These are phyloP conservation scores for Pyrgilauda ruficollis DNA, from an alignment of 2,113 vertebrate genomes.

Conservation along the genomic window DNA sequence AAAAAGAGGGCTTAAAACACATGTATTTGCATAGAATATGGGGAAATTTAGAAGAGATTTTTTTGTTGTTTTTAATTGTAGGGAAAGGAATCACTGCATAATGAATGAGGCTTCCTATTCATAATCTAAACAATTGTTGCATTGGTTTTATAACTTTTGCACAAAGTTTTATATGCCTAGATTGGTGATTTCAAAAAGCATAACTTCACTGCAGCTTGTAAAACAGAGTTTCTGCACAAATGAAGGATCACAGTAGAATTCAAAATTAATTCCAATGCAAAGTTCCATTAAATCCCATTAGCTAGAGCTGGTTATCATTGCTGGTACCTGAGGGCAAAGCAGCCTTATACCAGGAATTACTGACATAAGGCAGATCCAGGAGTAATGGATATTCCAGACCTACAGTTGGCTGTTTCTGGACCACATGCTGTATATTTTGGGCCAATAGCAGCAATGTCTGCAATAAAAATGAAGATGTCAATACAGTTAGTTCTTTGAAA, in stretches of 20 bases:
- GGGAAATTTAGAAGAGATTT: not conserved
- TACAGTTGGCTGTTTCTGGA: not conserved
- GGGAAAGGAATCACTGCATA: not conserved
- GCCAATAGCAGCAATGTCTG: not conserved
- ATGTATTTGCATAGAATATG: not conserved
- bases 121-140: not conserved
- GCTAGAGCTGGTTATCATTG: not conserved
- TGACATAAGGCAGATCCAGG: not conserved
- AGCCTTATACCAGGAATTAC: not conserved
- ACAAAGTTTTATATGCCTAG: not conserved
- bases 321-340: not conserved
- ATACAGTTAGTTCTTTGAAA: not conserved
- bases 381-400: not conserved
- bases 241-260: not conserved
- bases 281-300: not conserved
- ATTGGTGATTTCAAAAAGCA: not conserved
- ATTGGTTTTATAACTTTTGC: not conserved
- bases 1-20: not conserved
- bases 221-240: not conserved
- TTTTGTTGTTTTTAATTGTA: not conserved
- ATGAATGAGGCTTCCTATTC: not conserved
- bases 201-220: not conserved
- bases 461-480: not conserved
- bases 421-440: not conserved
- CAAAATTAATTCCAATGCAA: not conserved